Evolutionary conservation across 2,113 vertebrate species (phyloP).

Genomic region (Ardeotis arabs): DNA sequence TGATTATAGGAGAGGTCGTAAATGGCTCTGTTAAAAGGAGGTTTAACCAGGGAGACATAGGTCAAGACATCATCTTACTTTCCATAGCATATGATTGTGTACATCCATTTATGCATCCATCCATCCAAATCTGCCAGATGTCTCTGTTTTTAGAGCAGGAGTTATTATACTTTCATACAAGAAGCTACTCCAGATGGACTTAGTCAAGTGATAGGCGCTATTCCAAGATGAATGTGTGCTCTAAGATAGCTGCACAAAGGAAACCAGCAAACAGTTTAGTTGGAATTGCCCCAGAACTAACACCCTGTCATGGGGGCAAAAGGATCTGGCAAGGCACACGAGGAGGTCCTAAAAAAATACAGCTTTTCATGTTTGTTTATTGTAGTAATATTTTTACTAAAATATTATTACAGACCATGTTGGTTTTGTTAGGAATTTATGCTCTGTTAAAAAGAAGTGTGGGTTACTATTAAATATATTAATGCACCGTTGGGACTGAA

Average conservation of each 20-base stretch:
- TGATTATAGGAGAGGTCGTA: neutral
- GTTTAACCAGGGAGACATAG: neutral
- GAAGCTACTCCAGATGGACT: neutral
- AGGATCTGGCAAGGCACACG: neutral
- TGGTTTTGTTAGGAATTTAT: neutral
- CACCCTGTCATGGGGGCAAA: neutral
- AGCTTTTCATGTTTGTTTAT: neutral
- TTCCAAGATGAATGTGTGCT: neutral
- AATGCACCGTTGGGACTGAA: neutral
- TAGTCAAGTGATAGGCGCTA: neutral
- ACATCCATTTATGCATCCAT: neutral
- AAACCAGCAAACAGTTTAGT: neutral
- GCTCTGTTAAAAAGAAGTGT: neutral
- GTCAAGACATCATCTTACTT: slow-evolving; percentile 12
- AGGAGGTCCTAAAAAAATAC: neutral
- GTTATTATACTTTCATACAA: neutral
- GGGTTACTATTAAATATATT: neutral
- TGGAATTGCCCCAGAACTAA: neutral
- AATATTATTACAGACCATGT: neutral
- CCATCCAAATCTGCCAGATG: neutral
- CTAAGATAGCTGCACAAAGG: neutral
- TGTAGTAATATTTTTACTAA: neutral
- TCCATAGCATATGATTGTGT: neutral
- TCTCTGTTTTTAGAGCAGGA: neutral
- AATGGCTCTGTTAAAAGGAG: slow-evolving; percentile 18